Evolutionary conservation across 2,113 vertebrate species (phyloP).

Genomic region (Telmatochromis sp.): DNA sequence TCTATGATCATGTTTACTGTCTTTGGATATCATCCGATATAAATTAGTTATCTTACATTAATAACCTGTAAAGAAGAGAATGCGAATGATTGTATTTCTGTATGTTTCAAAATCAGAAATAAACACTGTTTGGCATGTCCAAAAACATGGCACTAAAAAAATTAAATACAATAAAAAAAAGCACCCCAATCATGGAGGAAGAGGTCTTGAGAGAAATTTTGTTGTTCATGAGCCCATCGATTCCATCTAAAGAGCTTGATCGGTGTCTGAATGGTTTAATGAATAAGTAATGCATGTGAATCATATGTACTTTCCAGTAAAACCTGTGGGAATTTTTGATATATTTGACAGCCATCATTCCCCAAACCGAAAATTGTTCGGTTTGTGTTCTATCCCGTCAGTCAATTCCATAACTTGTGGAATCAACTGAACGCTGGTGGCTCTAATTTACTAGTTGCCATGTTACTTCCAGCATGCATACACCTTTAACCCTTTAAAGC

Average conservation of each 20-base stretch:
- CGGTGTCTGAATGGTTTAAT: neutral
- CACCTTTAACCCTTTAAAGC: neutral
- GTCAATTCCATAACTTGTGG: neutral
- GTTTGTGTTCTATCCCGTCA: neutral
- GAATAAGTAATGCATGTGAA: neutral
- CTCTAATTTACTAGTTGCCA: neutral
- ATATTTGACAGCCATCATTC: neutral
- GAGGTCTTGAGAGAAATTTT: neutral
- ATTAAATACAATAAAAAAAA: neutral
- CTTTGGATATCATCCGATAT: neutral
- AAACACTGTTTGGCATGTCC: neutral
- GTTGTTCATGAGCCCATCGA: neutral
- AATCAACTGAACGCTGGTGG: neutral
- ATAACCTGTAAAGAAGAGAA: neutral
- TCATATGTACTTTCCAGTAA: neutral
- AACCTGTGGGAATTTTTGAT: neutral
- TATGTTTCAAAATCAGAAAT: neutral
- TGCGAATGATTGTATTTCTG: neutral
- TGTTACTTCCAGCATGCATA: neutral
- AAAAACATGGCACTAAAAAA: rapidly evolving
- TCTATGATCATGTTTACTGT: neutral
- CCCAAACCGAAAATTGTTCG: rapidly evolving
- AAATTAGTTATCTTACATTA: neutral
- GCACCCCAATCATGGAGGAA: neutral
- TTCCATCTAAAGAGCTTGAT: neutral